Base-by-base conservation (phyloP, 2,888 invertebrate species). In the Entomobrya multifasciata region DNA sequence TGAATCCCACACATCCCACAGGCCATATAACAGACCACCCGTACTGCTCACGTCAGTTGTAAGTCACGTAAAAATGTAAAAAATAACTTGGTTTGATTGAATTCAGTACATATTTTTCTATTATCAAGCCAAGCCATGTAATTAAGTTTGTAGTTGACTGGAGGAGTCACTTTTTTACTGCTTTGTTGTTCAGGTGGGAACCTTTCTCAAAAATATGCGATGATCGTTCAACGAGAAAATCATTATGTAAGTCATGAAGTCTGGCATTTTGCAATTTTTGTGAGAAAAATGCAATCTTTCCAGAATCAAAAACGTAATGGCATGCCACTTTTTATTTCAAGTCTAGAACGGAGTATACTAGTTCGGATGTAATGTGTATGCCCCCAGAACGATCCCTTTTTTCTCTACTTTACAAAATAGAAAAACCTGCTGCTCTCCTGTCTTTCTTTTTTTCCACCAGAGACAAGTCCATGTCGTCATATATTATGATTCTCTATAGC, bases 211-310 rank as follows among this genome's bases (percentile, higher is more conserved):
- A 20, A 55, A 20, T 65, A 20, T 44, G 67, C 17, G 41, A 72
- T 81, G 57, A 72, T 49, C 80, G 70, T 70, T 55, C 70, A 36
- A 41, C n/a, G 55, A 67, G 30, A 78, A 81, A 81, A 81, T 81
- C 70, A 72, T 81, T 81, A n/a, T n/a, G n/a, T n/a, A 72, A 81
- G 49, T 81, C 44, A 62, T 36, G 81, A 72, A 72, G 72, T 47
- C 70, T 70, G 70, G 57, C 81, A 72, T 57, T 81, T 72, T 72
- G 81, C 27, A 81, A 81, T 81, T 81, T 81, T 72, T 72, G 70
- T 72, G 57, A 65, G 22, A 72, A 57, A 67, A 80, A 81, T 55
- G 27, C 67, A 62, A 49, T 57, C 67, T 72, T 65, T 70, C 30
- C 25, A 41, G 52, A 80, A 70, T 30, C 67, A 80, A 67, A 49